Conservation (phyloP, 2,888 invertebrate genomes). For the Phaedon cochleariae region DNA sequence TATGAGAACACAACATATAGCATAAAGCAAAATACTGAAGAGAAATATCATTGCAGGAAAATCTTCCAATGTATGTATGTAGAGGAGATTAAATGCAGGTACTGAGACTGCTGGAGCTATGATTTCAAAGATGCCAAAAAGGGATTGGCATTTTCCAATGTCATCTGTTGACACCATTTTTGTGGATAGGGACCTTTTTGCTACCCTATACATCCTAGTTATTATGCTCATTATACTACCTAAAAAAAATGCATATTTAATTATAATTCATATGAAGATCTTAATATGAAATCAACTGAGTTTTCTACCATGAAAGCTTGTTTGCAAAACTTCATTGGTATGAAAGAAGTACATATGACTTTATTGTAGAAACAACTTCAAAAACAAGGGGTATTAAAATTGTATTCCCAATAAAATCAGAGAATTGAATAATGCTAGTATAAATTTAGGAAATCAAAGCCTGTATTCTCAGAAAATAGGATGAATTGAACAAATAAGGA, state of each 20-base stretch:
- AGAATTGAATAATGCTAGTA: too few species aligned
- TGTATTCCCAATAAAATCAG: too few species aligned
- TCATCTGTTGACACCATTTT: conserved; percentile 57
- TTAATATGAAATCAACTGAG: too few species aligned
- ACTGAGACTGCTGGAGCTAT: conserved; percentile 66
- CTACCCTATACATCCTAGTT: conserved; percentile 52
- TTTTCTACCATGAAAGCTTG: too few species aligned
- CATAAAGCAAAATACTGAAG: conserved; percentile 59
- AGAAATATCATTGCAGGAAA: conserved; percentile 68
- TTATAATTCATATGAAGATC: too few species aligned
- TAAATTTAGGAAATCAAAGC: too few species aligned
- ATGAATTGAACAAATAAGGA: too few species aligned
- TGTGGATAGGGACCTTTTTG: conserved; percentile 56
- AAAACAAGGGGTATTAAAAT: too few species aligned
- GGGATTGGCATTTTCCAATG: conserved; percentile 62
- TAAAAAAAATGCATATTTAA: conserved; percentile 29
- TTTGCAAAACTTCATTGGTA: too few species aligned
- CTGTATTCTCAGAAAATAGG: too few species aligned
- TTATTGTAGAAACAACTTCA: too few species aligned
- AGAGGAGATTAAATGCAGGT: conserved; percentile 67
- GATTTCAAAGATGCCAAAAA: conserved; percentile 69
- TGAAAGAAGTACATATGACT: too few species aligned
- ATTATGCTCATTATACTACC: conserved; percentile 53
- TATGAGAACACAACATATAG: conserved; percentile 41
- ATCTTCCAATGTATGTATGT: conserved; percentile 63